Conservation (phyloP, 2,888 invertebrate species). For the Plemyria rubiginata region DNA sequence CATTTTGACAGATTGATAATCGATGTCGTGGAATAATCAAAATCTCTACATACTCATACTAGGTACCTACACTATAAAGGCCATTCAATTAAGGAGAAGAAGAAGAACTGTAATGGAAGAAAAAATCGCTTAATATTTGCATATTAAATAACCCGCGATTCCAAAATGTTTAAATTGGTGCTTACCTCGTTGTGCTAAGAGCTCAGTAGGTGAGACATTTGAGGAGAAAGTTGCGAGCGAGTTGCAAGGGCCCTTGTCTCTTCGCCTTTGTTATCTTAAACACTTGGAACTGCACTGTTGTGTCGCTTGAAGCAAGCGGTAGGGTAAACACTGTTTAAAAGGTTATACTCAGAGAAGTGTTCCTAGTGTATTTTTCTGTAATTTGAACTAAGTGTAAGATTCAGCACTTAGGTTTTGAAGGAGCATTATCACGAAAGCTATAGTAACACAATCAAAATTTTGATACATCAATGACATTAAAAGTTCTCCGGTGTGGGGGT, state of each 20-base stretch:
- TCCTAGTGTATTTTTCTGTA: neutral
- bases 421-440: neutral
- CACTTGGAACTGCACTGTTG: conserved; percentile 58
- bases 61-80: no score
- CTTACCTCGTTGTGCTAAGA: conserved; percentile 22
- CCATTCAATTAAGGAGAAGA: no score
- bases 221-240: conserved; percentile 58
- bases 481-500: no score
- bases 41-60: no score
- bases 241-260: conserved; percentile 66
- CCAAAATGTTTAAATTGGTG: neutral
- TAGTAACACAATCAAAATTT: no score
- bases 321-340: conserved; percentile 27
- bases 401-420: neutral
- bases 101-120: neutral
- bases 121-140: neutral
- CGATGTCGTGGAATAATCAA: no score
- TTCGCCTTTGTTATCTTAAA: conserved; percentile 71
- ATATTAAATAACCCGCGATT: neutral
- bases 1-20: no score
- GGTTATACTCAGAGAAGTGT: conserved; percentile 7
- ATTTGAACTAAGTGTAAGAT: neutral
- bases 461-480: no score
- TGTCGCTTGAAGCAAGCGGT: conserved; percentile 44
- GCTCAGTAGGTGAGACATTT: conserved; percentile 52